Evolutionary conservation across 2,113 vertebrate genomes (phyloP).

Genomic region (Cavia aperea): DNA sequence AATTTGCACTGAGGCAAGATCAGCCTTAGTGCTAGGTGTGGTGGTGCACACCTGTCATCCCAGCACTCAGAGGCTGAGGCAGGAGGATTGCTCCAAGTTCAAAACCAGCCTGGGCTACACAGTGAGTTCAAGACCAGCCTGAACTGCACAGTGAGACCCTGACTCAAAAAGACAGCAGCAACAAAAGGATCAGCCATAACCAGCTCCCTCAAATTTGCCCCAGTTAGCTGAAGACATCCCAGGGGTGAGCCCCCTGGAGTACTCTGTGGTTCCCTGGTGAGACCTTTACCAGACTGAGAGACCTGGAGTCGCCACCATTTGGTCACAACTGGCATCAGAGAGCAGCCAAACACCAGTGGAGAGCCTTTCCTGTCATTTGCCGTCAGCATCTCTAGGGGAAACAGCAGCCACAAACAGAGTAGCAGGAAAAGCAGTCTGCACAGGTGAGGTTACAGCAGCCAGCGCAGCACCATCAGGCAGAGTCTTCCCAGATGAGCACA

Average conservation of each 20-base stretch:
- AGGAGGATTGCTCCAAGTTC: too few relatives aligned
- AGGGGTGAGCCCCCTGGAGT: background rate
- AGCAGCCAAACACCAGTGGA: background rate
- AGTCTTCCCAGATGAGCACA: background rate
- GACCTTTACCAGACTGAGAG: background rate
- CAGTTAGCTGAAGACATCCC: background rate
- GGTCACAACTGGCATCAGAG: background rate
- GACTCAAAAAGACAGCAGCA: too few relatives aligned
- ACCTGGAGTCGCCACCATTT: background rate
- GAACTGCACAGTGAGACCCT: too few relatives aligned
- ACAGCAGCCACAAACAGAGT: background rate
- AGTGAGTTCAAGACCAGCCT: too few relatives aligned
- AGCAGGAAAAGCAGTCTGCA: background rate
- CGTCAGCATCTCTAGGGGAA: background rate
- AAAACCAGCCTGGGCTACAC: too few relatives aligned
- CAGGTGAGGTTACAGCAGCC: background rate
- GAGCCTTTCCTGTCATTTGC: background rate
- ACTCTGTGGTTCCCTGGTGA: background rate
- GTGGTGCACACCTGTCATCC: too few relatives aligned
- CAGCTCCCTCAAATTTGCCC: background rate
- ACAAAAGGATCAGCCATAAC: background rate
- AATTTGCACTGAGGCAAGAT: background rate
- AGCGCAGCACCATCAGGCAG: background rate
- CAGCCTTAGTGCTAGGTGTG: too few relatives aligned
- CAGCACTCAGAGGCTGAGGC: too few relatives aligned